Conservation (phyloP, 2,888 invertebrate genomes). For the Drosophila vallismaia region DNA sequence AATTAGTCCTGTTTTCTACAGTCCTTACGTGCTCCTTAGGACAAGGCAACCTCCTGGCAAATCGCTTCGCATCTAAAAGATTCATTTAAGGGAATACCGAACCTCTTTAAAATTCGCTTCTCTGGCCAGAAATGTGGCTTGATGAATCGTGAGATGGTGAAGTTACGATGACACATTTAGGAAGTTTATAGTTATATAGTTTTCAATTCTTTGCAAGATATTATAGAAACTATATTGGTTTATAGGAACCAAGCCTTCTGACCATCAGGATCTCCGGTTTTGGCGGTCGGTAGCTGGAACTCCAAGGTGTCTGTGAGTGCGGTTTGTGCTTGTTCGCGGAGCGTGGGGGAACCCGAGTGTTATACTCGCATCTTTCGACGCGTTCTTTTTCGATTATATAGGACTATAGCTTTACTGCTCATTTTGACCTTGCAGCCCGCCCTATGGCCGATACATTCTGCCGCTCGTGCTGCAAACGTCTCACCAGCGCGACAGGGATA, state of each 20-base stretch:
- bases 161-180: conserved; percentile 25
- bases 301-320: conserved; percentile 25
- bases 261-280: background rate
- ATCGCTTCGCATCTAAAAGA: background rate
- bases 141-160: conserved; percentile 11
- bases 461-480: conserved; percentile 44
- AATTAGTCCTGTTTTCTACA: background rate
- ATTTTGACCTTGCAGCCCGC: conserved; percentile 35
- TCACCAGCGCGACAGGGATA: conserved; percentile 45
- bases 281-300: background rate
- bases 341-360: conserved; percentile 8
- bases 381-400: conserved; percentile 11
- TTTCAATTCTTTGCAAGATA: background rate
- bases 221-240: conserved; percentile 10
- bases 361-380: conserved; percentile 9
- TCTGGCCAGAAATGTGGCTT: conserved; percentile 24
- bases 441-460: conserved; percentile 28
- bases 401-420: conserved; percentile 20
- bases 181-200: background rate
- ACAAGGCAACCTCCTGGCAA: background rate
- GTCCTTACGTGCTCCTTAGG: background rate
- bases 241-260: background rate
- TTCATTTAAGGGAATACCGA: background rate
- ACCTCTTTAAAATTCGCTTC: background rate
- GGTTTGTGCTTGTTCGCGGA: conserved; percentile 14